Conservation (phyloP, 2,888 invertebrate genomes). For the Scaptomyza tumidula region DNA sequence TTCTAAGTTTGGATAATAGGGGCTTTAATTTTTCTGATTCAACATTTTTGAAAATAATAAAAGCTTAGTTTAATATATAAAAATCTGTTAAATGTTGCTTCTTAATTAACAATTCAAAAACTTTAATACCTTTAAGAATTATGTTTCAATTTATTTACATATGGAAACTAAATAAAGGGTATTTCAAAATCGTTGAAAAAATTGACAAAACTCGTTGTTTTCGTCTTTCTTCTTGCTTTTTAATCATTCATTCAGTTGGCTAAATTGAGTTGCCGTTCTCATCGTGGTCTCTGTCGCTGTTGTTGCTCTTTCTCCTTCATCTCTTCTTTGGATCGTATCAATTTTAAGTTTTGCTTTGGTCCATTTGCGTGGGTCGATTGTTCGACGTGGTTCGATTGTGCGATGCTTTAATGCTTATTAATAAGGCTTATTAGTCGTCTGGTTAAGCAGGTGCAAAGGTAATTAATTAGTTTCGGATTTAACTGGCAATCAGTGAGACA, state of each 20-base stretch:
- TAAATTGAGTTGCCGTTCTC: constrained; percentile 74
- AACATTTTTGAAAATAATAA: neutral
- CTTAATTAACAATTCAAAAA: too few species aligned
- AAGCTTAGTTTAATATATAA: too few species aligned
- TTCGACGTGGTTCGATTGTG: constrained; percentile 31
- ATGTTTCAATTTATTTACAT: too few species aligned
- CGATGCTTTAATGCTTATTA: constrained; percentile 68
- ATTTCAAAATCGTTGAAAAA: constrained; percentile 28
- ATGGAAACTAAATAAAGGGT: constrained; percentile 13
- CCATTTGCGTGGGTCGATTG: constrained; percentile 70
- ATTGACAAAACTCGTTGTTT: neutral
- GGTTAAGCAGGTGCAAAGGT: constrained; percentile 70
- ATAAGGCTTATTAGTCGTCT: constrained; percentile 72
- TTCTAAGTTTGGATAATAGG: neutral
- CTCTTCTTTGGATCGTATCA: constrained; percentile 43
- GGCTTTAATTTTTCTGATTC: neutral
- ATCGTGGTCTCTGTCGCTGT: constrained; percentile 24
- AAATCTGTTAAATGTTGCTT: too few species aligned
- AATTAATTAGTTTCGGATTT: constrained; percentile 68
- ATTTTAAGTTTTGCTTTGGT: constrained; percentile 38
- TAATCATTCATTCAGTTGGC: constrained; percentile 78
- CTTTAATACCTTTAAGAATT: too few species aligned
- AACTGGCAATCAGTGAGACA: constrained; percentile 49
- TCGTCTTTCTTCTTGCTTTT: constrained; percentile 41
- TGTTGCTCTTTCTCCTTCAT: constrained; percentile 15